Evolutionary conservation across 2,797 vertebrate genomes (phyloP).

Genomic region (Diplodus puntazzo): DNA sequence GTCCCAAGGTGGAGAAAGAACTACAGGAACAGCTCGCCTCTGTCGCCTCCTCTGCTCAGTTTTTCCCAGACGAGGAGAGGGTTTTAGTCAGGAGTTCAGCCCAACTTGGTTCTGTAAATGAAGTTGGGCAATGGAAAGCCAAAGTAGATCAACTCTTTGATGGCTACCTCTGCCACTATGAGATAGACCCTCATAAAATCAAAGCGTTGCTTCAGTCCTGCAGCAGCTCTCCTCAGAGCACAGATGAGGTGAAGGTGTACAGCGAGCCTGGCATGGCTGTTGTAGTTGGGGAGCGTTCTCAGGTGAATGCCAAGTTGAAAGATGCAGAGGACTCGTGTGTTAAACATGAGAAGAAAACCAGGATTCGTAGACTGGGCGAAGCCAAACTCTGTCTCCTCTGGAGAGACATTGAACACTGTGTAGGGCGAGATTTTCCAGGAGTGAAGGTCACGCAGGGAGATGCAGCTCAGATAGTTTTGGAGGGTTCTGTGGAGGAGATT

Average conservation of each 20-base stretch:
- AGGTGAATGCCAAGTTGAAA: slow-evolving; percentile 47
- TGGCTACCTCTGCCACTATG: slow-evolving; percentile 58
- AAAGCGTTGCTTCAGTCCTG: slow-evolving; percentile 53
- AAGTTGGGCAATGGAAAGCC: slow-evolving; percentile 41
- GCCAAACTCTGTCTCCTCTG: slow-evolving; percentile 53
- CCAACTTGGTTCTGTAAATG: neutral
- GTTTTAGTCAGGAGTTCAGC: slow-evolving; percentile 30
- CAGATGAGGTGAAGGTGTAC: slow-evolving; percentile 62
- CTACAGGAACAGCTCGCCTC: slow-evolving; percentile 41
- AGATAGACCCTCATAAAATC: slow-evolving; percentile 49
- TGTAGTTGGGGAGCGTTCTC: slow-evolving; percentile 58
- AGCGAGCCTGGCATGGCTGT: slow-evolving; percentile 42
- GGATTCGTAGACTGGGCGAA: slow-evolving; percentile 20
- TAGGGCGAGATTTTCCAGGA: slow-evolving; percentile 12
- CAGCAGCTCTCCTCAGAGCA: slow-evolving; percentile 6
- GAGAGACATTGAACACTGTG: slow-evolving; percentile 35
- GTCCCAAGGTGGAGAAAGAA: slow-evolving; percentile 21
- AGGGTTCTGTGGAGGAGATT: slow-evolving; percentile 48
- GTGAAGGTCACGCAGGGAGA: slow-evolving; percentile 24
- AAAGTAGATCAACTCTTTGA: slow-evolving; percentile 53
- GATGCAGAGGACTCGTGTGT: neutral
- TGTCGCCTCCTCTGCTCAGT: slow-evolving; percentile 45
- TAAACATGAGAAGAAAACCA: slow-evolving; percentile 32
- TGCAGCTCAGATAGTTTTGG: slow-evolving; percentile 33
- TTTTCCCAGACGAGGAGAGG: slow-evolving; percentile 46